Conservation (phyloP, 2,888 invertebrate species). For the Hemistola chrysoprasaria region DNA sequence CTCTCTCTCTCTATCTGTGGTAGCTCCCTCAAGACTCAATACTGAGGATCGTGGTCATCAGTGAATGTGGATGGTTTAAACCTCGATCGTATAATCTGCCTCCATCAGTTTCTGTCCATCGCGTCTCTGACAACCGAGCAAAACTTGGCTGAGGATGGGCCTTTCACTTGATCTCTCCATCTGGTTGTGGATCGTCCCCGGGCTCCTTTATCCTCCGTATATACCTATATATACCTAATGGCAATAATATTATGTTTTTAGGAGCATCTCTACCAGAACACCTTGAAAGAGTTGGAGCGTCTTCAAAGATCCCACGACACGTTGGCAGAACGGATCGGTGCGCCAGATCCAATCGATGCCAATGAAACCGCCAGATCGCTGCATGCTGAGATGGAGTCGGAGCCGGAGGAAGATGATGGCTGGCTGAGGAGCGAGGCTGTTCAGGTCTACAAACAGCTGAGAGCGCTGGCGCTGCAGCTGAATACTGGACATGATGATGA, state of each 20-base stretch:
- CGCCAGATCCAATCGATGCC: conserved; percentile 73
- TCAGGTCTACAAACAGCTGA: conserved; percentile 87
- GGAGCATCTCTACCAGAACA: conserved; percentile 80
- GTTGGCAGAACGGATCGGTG: conserved; percentile 86
- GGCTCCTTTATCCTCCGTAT: no score
- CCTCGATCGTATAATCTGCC: no score
- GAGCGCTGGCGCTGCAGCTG: conserved; percentile 87
- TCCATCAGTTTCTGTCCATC: no score
- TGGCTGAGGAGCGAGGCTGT: conserved; percentile 86
- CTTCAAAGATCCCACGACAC: conserved; percentile 87
- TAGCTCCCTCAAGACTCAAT: no score
- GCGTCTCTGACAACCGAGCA: no score
- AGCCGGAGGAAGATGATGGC: conserved; percentile 81
- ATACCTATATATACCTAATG: no score
- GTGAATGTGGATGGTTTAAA: no score
- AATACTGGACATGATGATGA: conserved; percentile 89
- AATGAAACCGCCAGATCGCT: conserved; percentile 85
- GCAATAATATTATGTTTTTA: conserved; percentile 31
- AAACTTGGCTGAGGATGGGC: no score
- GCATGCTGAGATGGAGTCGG: conserved; percentile 95
- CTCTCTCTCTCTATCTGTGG: no score
- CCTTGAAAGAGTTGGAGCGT: conserved; percentile 86
- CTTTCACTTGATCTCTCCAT: no score
- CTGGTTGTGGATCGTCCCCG: no score
- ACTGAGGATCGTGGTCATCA: no score